A percentile compares a stretch with the other conserved stretches of the same genome.
These are phyloP conservation scores for Boloria selene DNA, from an alignment of 2,888 invertebrate genomes.

Conservation along the genomic window DNA sequence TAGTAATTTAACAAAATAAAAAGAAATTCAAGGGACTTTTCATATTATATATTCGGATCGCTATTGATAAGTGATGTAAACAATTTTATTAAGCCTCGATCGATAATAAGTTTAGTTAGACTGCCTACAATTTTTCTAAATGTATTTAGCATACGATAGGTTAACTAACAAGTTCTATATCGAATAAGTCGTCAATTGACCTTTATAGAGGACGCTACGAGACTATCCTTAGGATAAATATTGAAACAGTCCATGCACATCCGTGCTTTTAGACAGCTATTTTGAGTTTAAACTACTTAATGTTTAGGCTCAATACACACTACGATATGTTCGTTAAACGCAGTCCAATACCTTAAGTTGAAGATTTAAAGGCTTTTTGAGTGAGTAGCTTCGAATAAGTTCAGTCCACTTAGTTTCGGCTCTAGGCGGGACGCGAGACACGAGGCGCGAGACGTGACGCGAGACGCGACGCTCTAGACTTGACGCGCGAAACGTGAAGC, in stretches of 20 bases:
- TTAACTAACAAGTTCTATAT: slow-evolving; percentile 50
- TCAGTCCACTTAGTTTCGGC: slow-evolving; percentile 51
- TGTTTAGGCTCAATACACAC: slow-evolving; percentile 19
- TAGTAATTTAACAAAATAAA: slow-evolving; percentile 5
- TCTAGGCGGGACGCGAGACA: slow-evolving; percentile 47
- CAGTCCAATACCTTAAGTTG: slow-evolving; percentile 37
- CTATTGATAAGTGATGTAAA: slow-evolving; percentile 44
- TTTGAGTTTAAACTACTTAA: slow-evolving; percentile 22
- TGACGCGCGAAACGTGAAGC: slow-evolving; percentile 46
- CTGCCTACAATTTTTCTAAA: slow-evolving; percentile 64
- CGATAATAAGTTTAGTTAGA: slow-evolving; percentile 68
- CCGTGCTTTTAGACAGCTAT: slow-evolving; percentile 17
- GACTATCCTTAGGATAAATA: slow-evolving; percentile 18
- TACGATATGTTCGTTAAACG: slow-evolving; percentile 5
- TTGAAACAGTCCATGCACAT: slow-evolving; percentile 11
- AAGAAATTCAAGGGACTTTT: slow-evolving; percentile 40
- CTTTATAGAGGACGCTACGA: slow-evolving; percentile 18
- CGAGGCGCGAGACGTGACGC: slow-evolving; percentile 25
- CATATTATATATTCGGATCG: slow-evolving; percentile 41
- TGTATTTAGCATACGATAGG: slow-evolving; percentile 69
- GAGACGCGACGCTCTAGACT: slow-evolving; percentile 21
- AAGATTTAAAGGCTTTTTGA: slow-evolving; percentile 53
- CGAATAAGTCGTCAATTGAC: slow-evolving; percentile 35
- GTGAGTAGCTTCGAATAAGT: slow-evolving; percentile 50
- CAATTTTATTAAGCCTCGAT: slow-evolving; percentile 59